Percentiles rank a stretch among this genome's conserved stretches.
Conservation (phyloP, 2,888 invertebrate species). For the Ptycholaimellus sp. region DNA sequence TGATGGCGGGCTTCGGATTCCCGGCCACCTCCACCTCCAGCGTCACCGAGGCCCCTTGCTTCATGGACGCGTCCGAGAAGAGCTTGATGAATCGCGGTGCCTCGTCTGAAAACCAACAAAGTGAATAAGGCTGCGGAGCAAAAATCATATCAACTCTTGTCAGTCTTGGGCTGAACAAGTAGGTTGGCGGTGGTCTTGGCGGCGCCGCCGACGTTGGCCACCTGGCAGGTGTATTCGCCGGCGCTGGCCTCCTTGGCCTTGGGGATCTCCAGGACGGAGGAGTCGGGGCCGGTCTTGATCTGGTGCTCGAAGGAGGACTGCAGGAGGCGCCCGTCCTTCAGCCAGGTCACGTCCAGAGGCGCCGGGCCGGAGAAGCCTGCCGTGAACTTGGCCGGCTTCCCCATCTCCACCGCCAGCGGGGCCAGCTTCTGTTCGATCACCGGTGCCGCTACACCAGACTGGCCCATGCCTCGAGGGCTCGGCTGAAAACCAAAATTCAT, state of each 20-base stretch:
- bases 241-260: conserved; percentile 81
- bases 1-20: conserved; percentile 68
- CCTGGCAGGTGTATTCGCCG: conserved; percentile 72
- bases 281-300: conserved; percentile 31
- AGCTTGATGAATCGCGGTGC: no score
- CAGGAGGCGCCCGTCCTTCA: conserved; percentile 25
- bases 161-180: no score
- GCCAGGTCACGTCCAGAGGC: conserved; percentile 31
- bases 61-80: no score
- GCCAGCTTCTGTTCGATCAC: conserved; percentile 84
- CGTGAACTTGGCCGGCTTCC: conserved; percentile 14
- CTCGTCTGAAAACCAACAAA: no score
- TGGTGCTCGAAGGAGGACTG: conserved; percentile 23
- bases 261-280: conserved; percentile 50
- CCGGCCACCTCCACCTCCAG: no score
- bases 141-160: no score
- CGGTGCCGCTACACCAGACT: conserved; percentile 41
- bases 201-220: conserved; percentile 79
- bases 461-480: conserved; percentile 21
- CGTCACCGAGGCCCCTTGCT: no score
- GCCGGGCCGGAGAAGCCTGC: conserved; percentile 28
- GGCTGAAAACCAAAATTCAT: conserved; percentile 19
- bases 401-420: conserved; percentile 34
- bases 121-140: no score
- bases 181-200: conserved; percentile 91